Evolutionary conservation across 1,140 invertebrate genomes (phyloP), one percentile per base, ranked within the genome.

Genomic region (Drosophila elegans): DNA sequence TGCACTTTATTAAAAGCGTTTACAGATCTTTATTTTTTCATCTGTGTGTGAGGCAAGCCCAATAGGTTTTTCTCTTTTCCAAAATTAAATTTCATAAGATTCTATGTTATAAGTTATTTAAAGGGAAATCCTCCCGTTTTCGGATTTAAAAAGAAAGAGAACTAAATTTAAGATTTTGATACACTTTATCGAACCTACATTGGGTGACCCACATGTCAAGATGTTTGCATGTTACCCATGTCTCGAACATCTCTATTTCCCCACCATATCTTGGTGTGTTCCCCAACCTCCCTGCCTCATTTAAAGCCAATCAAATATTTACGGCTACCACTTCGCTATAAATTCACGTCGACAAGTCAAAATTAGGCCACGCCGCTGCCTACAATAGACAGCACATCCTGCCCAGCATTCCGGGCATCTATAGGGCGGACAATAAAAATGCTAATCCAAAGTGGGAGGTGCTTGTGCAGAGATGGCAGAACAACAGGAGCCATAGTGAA

Each of bases 301-400:
- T 59, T 61, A 83, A 78, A 80, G 71, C 75, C 72, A 83, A 83
- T 83, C 71, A 83, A 83, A 83, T 83, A 84, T 84, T 79, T 84
- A 62, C 71, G 67, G 66, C 75, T 62, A 71, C 56, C 66, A 73
- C 42, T 60, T 68, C 72, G 80, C 76, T 62, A 84, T 84, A 84
- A 84, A 84, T 84, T 84, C 57, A 51, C 66, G 80, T 73, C 66
- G 81, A 85, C 76, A 85, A 67, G 64, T 69, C 53, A 25, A 77
- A 84, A 85, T 84, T 84, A 67, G 81, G 73, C 54, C 80, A 84
- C 46, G 32, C 67, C 52, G 51, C 51, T 60, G 42, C 39, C 45
- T 25, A 36, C 53, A 56, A 51, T 52, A 71, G 51, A 52, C 45
- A 61, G 21, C 42, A 53, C 41, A 81, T 84, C 77, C 81, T 80